A percentile compares a stretch with the other conserved stretches of the same genome.
phyloP scores from a whole-genome alignment of 1,140 invertebrate species.

The Drosophila varians region DNA sequence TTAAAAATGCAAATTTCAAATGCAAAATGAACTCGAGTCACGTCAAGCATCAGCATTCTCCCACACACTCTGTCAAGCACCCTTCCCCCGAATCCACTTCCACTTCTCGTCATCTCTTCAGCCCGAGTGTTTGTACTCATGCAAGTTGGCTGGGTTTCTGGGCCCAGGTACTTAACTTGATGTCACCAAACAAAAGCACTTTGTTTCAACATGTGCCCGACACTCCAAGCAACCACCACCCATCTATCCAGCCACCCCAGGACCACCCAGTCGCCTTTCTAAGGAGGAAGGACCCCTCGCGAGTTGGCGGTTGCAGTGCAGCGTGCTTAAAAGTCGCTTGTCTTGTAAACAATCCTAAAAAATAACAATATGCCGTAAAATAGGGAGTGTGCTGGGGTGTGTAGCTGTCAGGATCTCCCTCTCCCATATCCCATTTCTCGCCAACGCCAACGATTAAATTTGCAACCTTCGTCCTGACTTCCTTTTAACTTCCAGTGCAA shows the following conservation, averaged over 20 bases:
- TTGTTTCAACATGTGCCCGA: conserved; percentile 76
- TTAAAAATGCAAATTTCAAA: conserved; percentile 82
- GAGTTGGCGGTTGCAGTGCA: conserved; percentile 63
- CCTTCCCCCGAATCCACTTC: background rate
- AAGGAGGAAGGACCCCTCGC: background rate
- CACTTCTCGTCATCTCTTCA: background rate
- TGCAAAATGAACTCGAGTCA: conserved; percentile 77
- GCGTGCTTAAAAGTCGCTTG: conserved; percentile 74
- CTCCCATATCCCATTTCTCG: background rate
- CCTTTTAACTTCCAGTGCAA: background rate
- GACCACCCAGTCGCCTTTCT: too few relatives aligned
- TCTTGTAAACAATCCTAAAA: conserved; percentile 82
- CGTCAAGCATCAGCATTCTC: conserved; percentile 65
- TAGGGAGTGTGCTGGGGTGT: conserved; percentile 36
- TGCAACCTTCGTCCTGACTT: conserved; percentile 20
- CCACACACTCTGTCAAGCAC: conserved; percentile 18
- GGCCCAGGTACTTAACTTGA: conserved; percentile 77
- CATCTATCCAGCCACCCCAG: background rate
- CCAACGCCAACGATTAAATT: conserved; percentile 38
- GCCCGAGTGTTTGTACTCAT: conserved; percentile 69
- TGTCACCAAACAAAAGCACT: conserved; percentile 81
- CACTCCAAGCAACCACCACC: conserved; percentile 19
- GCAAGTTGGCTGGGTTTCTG: conserved; percentile 46
- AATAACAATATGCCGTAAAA: conserved; percentile 80
- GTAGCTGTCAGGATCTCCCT: background rate